Conservation (phyloP, 2,113 vertebrate species). For the Acanthochromis polyacanthus region DNA sequence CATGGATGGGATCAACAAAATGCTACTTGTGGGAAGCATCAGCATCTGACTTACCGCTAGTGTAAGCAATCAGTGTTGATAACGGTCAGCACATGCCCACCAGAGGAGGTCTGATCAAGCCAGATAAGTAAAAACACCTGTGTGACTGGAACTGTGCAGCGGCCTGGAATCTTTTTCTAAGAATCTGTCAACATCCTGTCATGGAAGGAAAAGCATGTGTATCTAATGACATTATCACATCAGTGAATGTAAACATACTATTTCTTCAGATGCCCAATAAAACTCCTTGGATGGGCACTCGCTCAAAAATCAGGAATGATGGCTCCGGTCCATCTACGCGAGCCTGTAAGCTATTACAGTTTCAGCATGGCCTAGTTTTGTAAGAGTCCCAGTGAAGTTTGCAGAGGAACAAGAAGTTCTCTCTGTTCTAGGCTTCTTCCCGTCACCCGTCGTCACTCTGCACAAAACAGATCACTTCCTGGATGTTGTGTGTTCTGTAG, state of each 20-base stretch:
- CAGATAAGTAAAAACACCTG: neutral
- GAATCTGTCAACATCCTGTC: neutral
- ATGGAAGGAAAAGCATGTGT: neutral
- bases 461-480: neutral
- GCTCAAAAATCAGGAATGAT: constrained; percentile 25
- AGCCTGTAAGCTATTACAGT: neutral
- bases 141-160: neutral
- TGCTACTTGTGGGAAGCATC: neutral
- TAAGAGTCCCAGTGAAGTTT: neutral
- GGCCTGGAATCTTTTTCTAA: fast-evolving
- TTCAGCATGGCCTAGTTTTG: constrained; percentile 11
- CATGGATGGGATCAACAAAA: neutral
- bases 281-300: fast-evolving
- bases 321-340: constrained; percentile 7
- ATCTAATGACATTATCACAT: too few relatives aligned
- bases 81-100: neutral
- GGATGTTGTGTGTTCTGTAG: neutral
- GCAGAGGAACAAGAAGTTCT: constrained; percentile 25
- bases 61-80: neutral
- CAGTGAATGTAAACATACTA: constrained; percentile 2
- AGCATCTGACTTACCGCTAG: neutral
- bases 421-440: neutral
- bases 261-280: neutral
- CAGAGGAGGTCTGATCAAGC: neutral
- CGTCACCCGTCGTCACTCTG: neutral